phyloP scores from a whole-genome alignment of 2,797 vertebrate species.

The Mus spretus region DNA sequence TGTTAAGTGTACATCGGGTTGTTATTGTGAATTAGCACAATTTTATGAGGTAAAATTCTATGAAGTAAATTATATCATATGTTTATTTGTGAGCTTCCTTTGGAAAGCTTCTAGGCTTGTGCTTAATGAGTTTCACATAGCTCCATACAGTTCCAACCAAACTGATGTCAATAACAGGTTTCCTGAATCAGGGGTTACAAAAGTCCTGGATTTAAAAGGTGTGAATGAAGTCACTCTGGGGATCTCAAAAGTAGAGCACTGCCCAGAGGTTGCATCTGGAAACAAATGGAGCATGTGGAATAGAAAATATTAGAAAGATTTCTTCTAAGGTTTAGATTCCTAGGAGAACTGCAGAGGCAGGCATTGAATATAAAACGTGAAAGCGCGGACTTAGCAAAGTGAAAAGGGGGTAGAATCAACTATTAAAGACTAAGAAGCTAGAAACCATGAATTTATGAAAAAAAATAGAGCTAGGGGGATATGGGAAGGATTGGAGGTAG shows the following conservation, averaged over 20 bases:
- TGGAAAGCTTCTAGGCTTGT: neutral
- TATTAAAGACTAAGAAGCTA: too few relatives aligned
- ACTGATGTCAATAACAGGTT: neutral
- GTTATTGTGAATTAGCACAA: neutral
- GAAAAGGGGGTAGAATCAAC: neutral
- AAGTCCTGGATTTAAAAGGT: constrained; percentile 39
- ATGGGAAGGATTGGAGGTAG: neutral
- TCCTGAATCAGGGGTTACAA: neutral
- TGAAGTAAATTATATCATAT: neutral
- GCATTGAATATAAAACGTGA: neutral
- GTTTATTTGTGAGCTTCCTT: constrained; percentile 30
- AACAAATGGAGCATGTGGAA: neutral
- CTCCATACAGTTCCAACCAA: constrained; percentile 44
- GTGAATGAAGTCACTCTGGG: neutral
- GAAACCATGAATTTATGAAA: neutral
- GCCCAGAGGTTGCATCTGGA: neutral
- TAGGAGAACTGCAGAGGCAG: neutral
- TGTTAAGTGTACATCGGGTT: neutral
- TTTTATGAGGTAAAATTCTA: neutral
- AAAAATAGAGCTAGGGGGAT: neutral
- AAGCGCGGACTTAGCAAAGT: neutral
- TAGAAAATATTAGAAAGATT: neutral
- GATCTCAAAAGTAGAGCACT: neutral
- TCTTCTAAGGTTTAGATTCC: neutral
- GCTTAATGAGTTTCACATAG: constrained; percentile 21